A percentile compares a stretch with the other conserved stretches of the same genome.
phyloP scores from a whole-genome alignment of 2,113 vertebrate genomes.

The Plecturocebus donacophilus region DNA sequence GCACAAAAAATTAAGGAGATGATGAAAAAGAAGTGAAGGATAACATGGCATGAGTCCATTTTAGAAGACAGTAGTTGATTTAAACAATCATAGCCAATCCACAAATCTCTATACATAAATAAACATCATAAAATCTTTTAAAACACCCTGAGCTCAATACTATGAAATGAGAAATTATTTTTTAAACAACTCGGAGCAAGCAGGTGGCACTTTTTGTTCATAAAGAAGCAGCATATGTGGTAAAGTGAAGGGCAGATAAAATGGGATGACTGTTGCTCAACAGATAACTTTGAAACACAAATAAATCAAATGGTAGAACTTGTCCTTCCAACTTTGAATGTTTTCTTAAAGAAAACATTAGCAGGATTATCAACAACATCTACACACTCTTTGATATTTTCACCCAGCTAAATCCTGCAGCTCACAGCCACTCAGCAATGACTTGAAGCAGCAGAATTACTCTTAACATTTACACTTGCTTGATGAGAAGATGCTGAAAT shows the following conservation, averaged over 20 bases:
- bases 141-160: background rate
- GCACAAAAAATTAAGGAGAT: background rate
- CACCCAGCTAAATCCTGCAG: background rate
- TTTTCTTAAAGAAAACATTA: conserved; percentile 61
- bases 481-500: conserved; percentile 66
- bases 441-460: background rate
- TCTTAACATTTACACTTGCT: conserved; percentile 77
- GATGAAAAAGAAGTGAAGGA: background rate
- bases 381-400: conserved; percentile 53
- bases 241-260: background rate
- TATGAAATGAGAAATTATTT: background rate
- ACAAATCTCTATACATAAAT: background rate
- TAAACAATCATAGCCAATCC: background rate
- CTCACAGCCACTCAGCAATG: background rate
- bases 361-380: conserved; percentile 17
- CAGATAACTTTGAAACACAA: background rate
- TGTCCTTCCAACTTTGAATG: conserved; percentile 24
- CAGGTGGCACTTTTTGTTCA: background rate
- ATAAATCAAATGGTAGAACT: conserved; percentile 18
- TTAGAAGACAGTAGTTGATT: background rate
- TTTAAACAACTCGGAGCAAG: background rate
- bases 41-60: background rate
- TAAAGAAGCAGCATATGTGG: background rate
- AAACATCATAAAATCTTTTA: background rate
- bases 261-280: background rate